phyloP scores from a whole-genome alignment of 2,888 invertebrate genomes.

The Hydriomena furcata region DNA sequence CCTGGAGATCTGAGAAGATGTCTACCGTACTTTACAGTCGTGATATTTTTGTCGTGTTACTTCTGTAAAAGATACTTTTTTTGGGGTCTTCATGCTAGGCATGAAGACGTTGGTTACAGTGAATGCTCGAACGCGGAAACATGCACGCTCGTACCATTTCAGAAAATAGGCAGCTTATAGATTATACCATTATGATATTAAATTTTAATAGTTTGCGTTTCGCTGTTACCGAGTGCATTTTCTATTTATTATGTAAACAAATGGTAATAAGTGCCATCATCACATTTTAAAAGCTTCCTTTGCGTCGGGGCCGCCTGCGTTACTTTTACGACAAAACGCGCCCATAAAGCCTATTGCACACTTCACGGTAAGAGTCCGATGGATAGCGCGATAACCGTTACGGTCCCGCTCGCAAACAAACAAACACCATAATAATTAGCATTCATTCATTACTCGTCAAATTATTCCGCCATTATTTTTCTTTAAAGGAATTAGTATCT shows the following conservation, averaged over 20 bases:
- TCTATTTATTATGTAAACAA: conserved; percentile 13
- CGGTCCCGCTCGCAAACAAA: conserved; percentile 36
- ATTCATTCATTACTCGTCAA: conserved; percentile 41
- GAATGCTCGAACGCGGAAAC: too few species aligned
- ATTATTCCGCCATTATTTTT: conserved; percentile 39
- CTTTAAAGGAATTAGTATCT: conserved; percentile 36
- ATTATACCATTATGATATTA: too few species aligned
- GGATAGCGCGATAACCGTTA: conserved; percentile 38
- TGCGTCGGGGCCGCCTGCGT: conserved; percentile 17
- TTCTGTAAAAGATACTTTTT: too few species aligned
- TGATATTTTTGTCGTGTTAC: too few species aligned
- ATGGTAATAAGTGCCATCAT: conserved; percentile 19
- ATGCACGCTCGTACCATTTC: too few species aligned
- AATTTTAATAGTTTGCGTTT: too few species aligned
- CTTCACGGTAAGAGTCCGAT: conserved; percentile 38
- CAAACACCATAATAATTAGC: conserved; percentile 39
- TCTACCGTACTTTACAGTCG: too few species aligned
- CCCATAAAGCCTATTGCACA: conserved; percentile 38
- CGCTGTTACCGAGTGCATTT: too few species aligned
- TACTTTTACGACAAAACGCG: conserved; percentile 37
- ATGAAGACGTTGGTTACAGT: too few species aligned
- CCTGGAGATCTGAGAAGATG: too few species aligned
- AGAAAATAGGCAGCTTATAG: too few species aligned
- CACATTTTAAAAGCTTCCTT: conserved; percentile 20
- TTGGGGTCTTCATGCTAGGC: too few species aligned